Conservation (phyloP, 1,140 invertebrate genomes). For the Varroa destructor region DNA sequence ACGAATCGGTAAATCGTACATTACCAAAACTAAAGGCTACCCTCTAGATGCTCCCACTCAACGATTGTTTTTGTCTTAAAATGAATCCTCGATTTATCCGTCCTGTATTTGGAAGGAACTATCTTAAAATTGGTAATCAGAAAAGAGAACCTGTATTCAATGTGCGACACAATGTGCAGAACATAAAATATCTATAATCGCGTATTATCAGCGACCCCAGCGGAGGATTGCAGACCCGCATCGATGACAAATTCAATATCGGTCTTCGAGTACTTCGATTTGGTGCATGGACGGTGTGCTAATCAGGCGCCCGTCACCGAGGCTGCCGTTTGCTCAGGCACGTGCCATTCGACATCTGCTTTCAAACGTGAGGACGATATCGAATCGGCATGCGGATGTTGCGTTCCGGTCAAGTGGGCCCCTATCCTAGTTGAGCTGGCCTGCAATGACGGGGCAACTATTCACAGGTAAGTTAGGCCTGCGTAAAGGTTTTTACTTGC, state of each 20-base stretch:
- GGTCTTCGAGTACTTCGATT: conserved; percentile 3
- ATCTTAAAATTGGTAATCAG: neutral
- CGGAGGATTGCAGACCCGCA: neutral
- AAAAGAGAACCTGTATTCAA: neutral
- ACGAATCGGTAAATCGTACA: neutral
- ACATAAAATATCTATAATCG: too few species aligned
- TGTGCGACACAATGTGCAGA: too few species aligned
- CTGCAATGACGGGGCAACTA: conserved; percentile 6
- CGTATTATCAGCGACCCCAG: neutral
- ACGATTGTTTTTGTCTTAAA: neutral
- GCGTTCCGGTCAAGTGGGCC: neutral
- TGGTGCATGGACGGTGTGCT: neutral
- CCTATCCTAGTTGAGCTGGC: neutral
- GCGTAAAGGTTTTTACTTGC: neutral
- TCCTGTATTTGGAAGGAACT: neutral
- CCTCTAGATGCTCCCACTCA: neutral
- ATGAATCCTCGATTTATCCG: neutral
- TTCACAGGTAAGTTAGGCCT: neutral
- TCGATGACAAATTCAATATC: neutral
- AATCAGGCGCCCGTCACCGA: neutral
- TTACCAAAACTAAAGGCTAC: too few species aligned
- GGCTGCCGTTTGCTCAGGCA: neutral
- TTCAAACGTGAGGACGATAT: conserved; percentile 7
- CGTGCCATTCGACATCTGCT: neutral
- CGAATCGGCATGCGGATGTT: conserved; percentile 8